Base-by-base conservation (phyloP, 2,113 vertebrate genomes). In the Eleginops maclovinus region DNA sequence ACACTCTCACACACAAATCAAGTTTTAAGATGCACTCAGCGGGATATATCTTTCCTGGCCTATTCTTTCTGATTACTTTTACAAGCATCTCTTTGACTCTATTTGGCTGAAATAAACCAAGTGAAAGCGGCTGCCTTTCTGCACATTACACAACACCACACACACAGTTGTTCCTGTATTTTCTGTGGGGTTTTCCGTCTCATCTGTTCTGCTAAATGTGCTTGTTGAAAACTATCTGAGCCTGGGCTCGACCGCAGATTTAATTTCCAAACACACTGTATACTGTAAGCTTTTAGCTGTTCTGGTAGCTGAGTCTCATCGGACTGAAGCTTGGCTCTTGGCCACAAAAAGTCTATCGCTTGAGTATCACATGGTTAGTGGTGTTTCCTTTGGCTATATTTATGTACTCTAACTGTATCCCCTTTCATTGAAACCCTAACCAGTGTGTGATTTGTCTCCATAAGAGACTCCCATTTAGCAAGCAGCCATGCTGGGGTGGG, bases 391-490 rank as follows among this genome's bases (percentile, higher is more conserved):
- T 46, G 62, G 88, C 89, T 92, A 90, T 93, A 92, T 94, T 92
- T 93, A 94, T 92, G 90, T 87, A 88, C 87, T 90, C 91, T 75
- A 75, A 92, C 91, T 92, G 89, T 91, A 92, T 92, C 89, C 81
- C 88, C 88, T 94, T 94, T 92, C 90, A 93, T 89, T 88, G 91
- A 89, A 88, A 89, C 84, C 73, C 81, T 74, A 88, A 91, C 90
- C 90, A 89, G 88, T 77, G 93, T 91, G 76, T 81, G 81, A 89
- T 92, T 90, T 93, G 88, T 93, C 91, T 89, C 90, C 84, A 90
- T 92, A 93, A 92, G 92, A 93, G 89, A 90, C 83, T 84, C 54
- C 90, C 91, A 93, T 94, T 94, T 93, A 93, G 8, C 93, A 92
- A 92, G 93, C 85, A 92, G 89, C 84, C 92, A 78, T 90, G 92